Base-by-base conservation (phyloP, 2,113 vertebrate species). In the Tapirus terrestris region DNA sequence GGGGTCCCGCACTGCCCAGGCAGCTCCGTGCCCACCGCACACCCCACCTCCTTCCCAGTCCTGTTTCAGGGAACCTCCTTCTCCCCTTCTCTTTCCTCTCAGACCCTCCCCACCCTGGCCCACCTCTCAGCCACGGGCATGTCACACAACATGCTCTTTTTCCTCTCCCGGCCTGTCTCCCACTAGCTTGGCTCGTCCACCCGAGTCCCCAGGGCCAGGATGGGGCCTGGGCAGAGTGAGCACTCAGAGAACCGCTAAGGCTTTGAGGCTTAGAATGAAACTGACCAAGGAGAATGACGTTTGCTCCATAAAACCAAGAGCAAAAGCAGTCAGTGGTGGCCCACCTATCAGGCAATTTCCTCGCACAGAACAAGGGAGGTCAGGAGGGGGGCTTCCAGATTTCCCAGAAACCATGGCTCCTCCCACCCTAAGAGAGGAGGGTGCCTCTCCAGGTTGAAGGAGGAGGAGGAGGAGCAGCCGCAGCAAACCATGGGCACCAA, bases 1-100 rank as follows among this genome's bases (percentile, higher is more conserved):
- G 29, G 68, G 33, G n/a, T 13, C 8, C 3, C 2, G 2, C 1
- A 8, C 2, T 0, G 17, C 13, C 25, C 25, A 20, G 83, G 31
- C 2, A 29, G 25, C 60, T 29, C 20, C 14, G 31, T 1, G 45
- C 1, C 17, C 65, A 33, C 5, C 3, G 61, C 31, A 36, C 0
- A 36, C 3, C 25, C 2, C 4, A 13, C 9, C 68, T 36, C 86
- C 8, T 12, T 4, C 45, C 17, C 17, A 80, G 76, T 45, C 17
- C n/a, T 63, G 53, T 3, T 51, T 39, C 13, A 5, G 56, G 4
- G 10, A 53, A 33, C n/a, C 6, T 21, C 14, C 43, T 43, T 23
- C 76, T 72, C 53, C 18, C 13, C 31, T 2, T 48, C 60, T 21
- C 1, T 31, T 51, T 18, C 75, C 53, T 39, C 43, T 39, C 8